phyloP scores from a whole-genome alignment of 2,888 invertebrate species.

The Polydrusus cervinus region DNA sequence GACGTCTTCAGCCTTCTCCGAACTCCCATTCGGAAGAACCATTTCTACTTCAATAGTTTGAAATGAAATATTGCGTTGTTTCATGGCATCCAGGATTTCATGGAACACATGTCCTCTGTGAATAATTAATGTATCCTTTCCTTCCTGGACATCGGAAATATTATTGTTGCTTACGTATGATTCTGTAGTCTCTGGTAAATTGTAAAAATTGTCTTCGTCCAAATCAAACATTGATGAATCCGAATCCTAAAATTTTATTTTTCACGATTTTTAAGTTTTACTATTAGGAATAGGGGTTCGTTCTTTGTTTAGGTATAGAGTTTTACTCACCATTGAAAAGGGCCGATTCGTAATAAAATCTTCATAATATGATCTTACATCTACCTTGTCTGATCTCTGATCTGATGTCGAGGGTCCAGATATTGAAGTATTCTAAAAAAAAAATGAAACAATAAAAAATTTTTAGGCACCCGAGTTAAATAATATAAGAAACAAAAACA shows the following conservation, averaged over 20 bases:
- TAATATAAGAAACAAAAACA: constrained; percentile 2
- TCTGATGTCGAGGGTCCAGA: constrained; percentile 9
- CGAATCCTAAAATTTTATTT: constrained; percentile 1
- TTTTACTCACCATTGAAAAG: constrained; percentile 7
- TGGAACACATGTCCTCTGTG: constrained; percentile 44
- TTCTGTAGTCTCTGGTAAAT: constrained; percentile 20
- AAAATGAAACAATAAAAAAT: neutral
- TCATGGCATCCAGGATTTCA: constrained; percentile 36
- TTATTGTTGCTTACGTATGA: constrained; percentile 21
- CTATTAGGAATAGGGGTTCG: constrained; percentile 1
- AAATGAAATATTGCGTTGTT: neutral
- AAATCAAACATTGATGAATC: constrained; percentile 14
- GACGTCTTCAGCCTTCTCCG: too few species aligned
- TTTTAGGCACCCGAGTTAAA: constrained; percentile 7
- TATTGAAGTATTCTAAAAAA: constrained; percentile 5
- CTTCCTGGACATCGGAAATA: constrained; percentile 18
- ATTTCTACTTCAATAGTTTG: constrained; percentile 46
- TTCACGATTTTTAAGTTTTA: neutral
- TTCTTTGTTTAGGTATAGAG: constrained; percentile 1
- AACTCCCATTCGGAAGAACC: too few species aligned
- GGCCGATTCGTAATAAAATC: constrained; percentile 2
- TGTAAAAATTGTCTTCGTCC: constrained; percentile 30
- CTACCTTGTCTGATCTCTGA: constrained; percentile 5
- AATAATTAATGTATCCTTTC: constrained; percentile 26
- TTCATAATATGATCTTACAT: constrained; percentile 9